These are phyloP conservation scores for Eledone cirrhosa DNA, from an alignment of 2,888 invertebrate genomes.

Conservation along the genomic window DNA sequence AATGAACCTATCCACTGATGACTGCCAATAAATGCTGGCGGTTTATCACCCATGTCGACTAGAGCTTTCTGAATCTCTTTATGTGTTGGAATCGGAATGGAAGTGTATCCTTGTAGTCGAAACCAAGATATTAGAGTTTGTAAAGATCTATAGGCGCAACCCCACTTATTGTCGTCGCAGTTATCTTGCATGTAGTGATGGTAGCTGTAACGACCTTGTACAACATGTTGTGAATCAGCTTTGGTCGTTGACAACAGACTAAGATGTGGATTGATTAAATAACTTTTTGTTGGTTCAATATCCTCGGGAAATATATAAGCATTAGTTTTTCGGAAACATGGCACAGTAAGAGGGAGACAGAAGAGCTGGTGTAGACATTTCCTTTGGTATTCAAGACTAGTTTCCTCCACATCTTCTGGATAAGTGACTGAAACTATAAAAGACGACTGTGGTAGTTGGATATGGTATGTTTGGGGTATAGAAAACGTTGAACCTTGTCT, in stretches of 20 bases:
- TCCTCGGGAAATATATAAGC: constrained; percentile 62
- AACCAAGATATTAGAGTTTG: constrained; percentile 98
- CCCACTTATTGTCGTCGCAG: constrained; percentile 98
- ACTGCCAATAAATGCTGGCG: constrained; percentile 84
- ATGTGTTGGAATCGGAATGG: constrained; percentile 76
- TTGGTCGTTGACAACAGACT: constrained; percentile 66
- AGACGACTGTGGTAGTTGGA: not conserved
- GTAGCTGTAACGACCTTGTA: constrained; percentile 89
- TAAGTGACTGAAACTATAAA: constrained; percentile 1
- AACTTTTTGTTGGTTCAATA: constrained; percentile 64
- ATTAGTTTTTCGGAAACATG: constrained; percentile 81
- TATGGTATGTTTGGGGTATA: not conserved
- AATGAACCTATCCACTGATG: constrained; percentile 98
- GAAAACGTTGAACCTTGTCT: constrained; percentile 14
- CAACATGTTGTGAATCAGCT: constrained; percentile 61
- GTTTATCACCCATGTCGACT: constrained; percentile 93
- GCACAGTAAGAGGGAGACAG: constrained; percentile 75
- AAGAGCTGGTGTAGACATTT: constrained; percentile 78
- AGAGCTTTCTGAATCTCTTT: constrained; percentile 85
- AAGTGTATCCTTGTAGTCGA: constrained; percentile 69
- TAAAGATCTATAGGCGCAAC: constrained; percentile 96
- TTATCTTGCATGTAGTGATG: constrained; percentile 92
- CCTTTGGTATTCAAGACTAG: constrained; percentile 71
- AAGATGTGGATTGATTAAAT: constrained; percentile 80
- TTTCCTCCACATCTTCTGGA: constrained; percentile 20